Evolutionary conservation across 2,888 invertebrate species (phyloP).

Genomic region (Epinotia nisella): DNA sequence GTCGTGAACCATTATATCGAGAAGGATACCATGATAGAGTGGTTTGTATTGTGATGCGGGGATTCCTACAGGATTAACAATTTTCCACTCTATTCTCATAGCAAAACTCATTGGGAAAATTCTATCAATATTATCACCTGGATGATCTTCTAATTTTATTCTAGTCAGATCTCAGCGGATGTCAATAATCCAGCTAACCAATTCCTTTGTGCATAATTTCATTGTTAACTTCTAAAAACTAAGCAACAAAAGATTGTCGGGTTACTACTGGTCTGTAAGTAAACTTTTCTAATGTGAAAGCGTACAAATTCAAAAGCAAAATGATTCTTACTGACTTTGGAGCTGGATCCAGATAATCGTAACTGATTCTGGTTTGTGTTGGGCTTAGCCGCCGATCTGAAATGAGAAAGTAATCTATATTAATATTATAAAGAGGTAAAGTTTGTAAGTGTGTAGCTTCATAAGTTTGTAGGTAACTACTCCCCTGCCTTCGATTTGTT

Average conservation of each 20-base stretch:
- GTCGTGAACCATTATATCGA: too few relatives aligned
- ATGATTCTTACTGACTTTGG: constrained; percentile 99
- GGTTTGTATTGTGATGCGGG: background rate
- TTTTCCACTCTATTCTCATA: background rate
- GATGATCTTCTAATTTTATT: background rate
- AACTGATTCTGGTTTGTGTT: constrained; percentile 83
- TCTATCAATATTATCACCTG: background rate
- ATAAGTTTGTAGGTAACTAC: too few relatives aligned
- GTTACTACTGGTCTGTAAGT: constrained; percentile 50
- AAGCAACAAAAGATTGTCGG: constrained; percentile 37
- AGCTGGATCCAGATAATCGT: constrained; percentile 87
- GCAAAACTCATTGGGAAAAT: background rate
- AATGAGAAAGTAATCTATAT: constrained; percentile 54
- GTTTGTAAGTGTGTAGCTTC: too few relatives aligned
- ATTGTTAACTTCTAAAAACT: constrained; percentile 21
- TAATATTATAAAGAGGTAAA: background rate
- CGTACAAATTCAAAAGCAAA: constrained; percentile 76
- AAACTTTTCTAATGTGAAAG: constrained; percentile 72
- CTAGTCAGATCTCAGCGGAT: background rate
- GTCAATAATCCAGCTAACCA: background rate
- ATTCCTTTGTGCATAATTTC: constrained; percentile 11
- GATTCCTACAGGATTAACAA: background rate
- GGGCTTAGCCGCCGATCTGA: constrained; percentile 82
- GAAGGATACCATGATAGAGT: too few relatives aligned
- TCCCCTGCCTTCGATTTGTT: too few relatives aligned